A percentile compares a stretch with the other conserved stretches of the same genome.
Conservation (phyloP, 2,797 vertebrate genomes). For the Dendrocincla fuliginosa region DNA sequence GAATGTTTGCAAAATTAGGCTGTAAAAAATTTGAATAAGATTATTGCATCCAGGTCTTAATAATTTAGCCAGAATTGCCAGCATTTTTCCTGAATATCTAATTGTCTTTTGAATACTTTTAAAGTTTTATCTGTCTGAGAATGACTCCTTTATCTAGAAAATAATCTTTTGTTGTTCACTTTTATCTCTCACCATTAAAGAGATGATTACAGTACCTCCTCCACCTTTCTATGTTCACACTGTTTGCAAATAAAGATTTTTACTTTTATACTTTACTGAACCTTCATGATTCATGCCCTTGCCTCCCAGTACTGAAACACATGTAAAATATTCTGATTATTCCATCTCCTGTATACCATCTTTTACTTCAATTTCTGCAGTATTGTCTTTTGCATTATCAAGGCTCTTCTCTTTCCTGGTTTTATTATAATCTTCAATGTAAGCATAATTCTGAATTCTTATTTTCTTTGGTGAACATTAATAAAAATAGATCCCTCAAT, state of each 20-base stretch:
- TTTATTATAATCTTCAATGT: background rate
- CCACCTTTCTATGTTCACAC: background rate
- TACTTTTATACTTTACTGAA: background rate
- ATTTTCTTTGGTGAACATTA: background rate
- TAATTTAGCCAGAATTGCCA: background rate
- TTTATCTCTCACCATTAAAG: background rate
- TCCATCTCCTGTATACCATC: background rate
- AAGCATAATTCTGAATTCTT: background rate
- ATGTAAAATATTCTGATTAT: background rate
- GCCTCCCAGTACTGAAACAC: background rate
- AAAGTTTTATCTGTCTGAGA: background rate
- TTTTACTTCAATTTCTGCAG: background rate
- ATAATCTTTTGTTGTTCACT: slow-evolving; percentile 8
- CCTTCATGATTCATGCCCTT: background rate
- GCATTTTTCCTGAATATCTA: slow-evolving; percentile 1
- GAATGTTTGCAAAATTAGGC: background rate
- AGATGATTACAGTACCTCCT: slow-evolving; percentile 4
- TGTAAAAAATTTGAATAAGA: background rate
- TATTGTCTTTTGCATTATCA: background rate
- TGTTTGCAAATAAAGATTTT: slow-evolving; percentile 32
- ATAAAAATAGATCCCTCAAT: background rate
- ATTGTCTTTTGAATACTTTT: background rate
- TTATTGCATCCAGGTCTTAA: background rate
- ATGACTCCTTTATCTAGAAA: slow-evolving; percentile 21
- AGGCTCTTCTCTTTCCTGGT: background rate